Evolutionary conservation across 2,888 invertebrate species (phyloP), one percentile per base, ranked within the genome.

Genomic region (Phyto melanocephala): DNA sequence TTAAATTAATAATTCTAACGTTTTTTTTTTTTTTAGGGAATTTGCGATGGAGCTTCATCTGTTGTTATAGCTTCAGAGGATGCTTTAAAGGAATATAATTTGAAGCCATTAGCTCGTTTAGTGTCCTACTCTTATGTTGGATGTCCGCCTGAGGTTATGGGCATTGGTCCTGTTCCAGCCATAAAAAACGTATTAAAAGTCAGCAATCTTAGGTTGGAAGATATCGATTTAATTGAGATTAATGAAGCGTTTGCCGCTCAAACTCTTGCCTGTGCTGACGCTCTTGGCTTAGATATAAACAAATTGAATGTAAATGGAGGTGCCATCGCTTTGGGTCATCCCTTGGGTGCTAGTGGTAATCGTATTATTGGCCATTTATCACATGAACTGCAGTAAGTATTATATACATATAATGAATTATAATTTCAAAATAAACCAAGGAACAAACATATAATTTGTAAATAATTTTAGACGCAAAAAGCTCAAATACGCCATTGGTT

Each of bases 181-280:
- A 99, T 99, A 68, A 93, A 95, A 88, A 95, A 95, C 89, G 93
- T 99, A 22, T 93, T 98, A 17, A 95, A 96, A 89, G 93, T 93
- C 74, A 93, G 96, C 56, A 96, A 96, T 63, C 92, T 96, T 88
- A 94, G 93, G 17, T 90, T 99, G 50, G 94, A 96, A 63, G 97
- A 99, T 86, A 94, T 99, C 84, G 99, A 99, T 90, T 92, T 99
- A 67, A 92, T 99, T 89, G 99, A 99, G 97, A 98, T 99, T 86
- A 99, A 99, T 92, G 99, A 99, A 92, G 99, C 99, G 0, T 99
- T 99, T 93, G 97, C 95, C 56, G 96, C 98, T 0, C 99, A 99
- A 92, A 96, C 96, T 2, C 92, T 99, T 70, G 95, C 99, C 0
- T 99, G 99, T 86, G 95, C 95, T 60, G 97, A 97, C 88, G 98